Base-by-base conservation (phyloP, 2,113 vertebrate species). In the Ranitomeya variabilis region DNA sequence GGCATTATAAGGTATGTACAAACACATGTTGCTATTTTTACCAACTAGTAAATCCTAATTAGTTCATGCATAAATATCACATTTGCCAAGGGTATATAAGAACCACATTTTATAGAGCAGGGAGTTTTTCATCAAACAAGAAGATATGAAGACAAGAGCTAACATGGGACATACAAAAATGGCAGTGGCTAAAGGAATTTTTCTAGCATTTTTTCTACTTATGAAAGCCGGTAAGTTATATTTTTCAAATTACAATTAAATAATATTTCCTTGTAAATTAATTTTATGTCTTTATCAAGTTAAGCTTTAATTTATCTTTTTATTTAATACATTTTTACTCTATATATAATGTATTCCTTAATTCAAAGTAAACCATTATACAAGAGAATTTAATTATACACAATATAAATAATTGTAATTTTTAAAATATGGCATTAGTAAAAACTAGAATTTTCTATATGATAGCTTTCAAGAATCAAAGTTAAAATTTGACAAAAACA, bases 81-180 rank as follows among this genome's bases (percentile, higher is more conserved):
- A 31, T 59, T 31, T 60, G 2, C 26, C 18, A 26, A 62, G 14
- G 55, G 57, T 81, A 81, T 81, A 81, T 81, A 81, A 81, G 79
- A 60, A 6, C 13, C 26, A 62, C 15, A 81, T 11, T 19, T 15
- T 11, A 59, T 6, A 37, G 14, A 62, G 23, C 15, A 4, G 9
- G 26, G 15, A 62, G 55, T 81, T 81, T 60, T 81, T 26, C 26
- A 7, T 10, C 15, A 60, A 23, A 16, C 26, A 37, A 37, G 9
- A 26, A 26, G 26, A 37, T 60, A 23, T 81, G 79, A 57, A 79
- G 21, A 54, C 19, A 45, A 51, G n/a, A 0, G 52, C 26, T 81
- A 62, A 2, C 2, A 81, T 81, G 79, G 79, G 55, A 62, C 23
- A 11, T 81, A 37, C 16, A 81, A 81, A 31, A 60, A 81, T 81